Percentiles rank a stretch among this genome's conserved stretches.
Conservation (phyloP, 2,797 vertebrate species). For the Sternotherus odoratus region DNA sequence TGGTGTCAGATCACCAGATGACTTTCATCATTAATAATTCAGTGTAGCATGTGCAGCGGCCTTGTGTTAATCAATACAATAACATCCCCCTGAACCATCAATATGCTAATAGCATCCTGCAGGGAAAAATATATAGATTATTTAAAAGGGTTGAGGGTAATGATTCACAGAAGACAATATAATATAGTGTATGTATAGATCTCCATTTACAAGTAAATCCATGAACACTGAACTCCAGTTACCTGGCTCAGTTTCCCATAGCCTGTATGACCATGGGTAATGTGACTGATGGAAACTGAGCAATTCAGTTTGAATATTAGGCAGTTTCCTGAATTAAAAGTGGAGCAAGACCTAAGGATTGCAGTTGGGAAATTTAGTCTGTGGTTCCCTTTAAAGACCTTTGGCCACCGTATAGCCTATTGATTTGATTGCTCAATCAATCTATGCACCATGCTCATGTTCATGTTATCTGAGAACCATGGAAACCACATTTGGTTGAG, state of each 20-base stretch:
- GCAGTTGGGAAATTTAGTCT: not conserved
- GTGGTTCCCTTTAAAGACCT: not conserved
- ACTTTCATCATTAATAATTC: slow-evolving; percentile 63
- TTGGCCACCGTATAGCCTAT: not conserved
- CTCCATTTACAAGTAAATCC: not conserved
- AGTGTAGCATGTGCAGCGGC: slow-evolving; percentile 28
- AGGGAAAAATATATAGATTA: slow-evolving; percentile 15
- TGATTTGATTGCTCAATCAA: not conserved
- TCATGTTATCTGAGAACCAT: not conserved
- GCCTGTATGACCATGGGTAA: not conserved
- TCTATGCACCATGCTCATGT: not conserved
- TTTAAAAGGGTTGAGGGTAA: not conserved
- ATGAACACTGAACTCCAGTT: not conserved
- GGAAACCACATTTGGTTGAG: not conserved
- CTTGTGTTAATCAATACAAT: slow-evolving; percentile 47
- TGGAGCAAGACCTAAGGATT: not conserved
- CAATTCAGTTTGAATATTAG: not conserved
- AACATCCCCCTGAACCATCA: slow-evolving; percentile 58
- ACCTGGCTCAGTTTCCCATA: not conserved
- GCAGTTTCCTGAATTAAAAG: not conserved
- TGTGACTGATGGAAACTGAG: not conserved
- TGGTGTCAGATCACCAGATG: slow-evolving; percentile 38
- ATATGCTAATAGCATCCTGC: slow-evolving; percentile 36
- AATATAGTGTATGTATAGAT: not conserved
- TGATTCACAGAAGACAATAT: not conserved